Evolutionary conservation across 1,140 invertebrate species (phyloP).

Genomic region (Drosophila nigromelanica): DNA sequence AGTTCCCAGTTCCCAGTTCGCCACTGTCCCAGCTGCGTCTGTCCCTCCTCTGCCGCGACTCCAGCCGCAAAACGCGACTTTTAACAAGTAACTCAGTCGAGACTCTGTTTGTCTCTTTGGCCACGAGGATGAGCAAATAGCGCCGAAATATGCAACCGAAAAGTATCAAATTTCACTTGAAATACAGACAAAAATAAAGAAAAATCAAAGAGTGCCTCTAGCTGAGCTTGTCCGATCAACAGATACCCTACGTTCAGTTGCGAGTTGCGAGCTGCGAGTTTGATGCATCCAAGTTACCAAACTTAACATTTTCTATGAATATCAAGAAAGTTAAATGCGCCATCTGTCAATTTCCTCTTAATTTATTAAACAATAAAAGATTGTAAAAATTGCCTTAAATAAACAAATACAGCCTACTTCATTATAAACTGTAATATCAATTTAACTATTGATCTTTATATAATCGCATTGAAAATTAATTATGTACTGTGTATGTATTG

Average conservation of each 20-base stretch:
- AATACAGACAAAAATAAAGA: conserved; percentile 40
- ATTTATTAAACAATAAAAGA: too few relatives aligned
- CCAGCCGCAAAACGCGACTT: conserved; percentile 2
- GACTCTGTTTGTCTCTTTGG: conserved; percentile 11
- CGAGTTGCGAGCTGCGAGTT: too few relatives aligned
- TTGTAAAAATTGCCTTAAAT: too few relatives aligned
- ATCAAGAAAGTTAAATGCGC: too few relatives aligned
- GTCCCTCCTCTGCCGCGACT: neutral
- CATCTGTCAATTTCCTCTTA: too few relatives aligned
- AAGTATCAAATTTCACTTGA: conserved; percentile 71
- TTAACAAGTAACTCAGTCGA: conserved; percentile 1
- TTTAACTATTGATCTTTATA: too few relatives aligned
- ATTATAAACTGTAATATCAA: too few relatives aligned
- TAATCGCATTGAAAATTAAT: too few relatives aligned
- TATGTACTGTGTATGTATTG: too few relatives aligned
- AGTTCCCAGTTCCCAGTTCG: neutral
- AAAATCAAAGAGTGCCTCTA: conserved; percentile 16
- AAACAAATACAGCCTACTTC: too few relatives aligned
- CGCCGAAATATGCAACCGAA: conserved; percentile 48
- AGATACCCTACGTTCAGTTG: neutral
- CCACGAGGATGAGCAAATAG: conserved; percentile 15
- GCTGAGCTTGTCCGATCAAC: neutral
- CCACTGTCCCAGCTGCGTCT: conserved; percentile 2
- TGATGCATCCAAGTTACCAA: too few relatives aligned
- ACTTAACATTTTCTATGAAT: too few relatives aligned